Percentiles rank a stretch among this genome's conserved stretches.
Conservation (phyloP, 2,888 invertebrate species). For the Ischnus inquisitorius region DNA sequence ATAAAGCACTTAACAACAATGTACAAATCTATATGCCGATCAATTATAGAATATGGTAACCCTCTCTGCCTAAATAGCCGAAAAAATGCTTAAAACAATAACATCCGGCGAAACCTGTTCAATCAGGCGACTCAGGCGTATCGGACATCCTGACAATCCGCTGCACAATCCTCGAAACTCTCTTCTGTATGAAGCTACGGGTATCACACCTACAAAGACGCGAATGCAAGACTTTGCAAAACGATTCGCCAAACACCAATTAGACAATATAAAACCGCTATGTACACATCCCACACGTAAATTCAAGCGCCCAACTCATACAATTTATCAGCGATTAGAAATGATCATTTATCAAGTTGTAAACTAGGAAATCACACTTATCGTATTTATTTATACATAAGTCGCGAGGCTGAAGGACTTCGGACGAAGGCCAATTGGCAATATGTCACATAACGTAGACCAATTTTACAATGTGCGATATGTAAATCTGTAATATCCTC, state of each 20-base stretch:
- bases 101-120: neutral
- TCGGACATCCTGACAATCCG: slow-evolving; percentile 14
- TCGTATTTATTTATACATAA: no score
- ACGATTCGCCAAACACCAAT: slow-evolving; percentile 11
- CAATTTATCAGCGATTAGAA: no score
- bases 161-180: neutral
- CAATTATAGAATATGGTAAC: slow-evolving; percentile 1
- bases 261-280: no score
- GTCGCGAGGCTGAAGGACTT: no score
- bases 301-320: no score
- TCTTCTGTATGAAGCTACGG: neutral
- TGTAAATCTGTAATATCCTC: no score
- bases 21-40: slow-evolving; percentile 8
- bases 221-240: neutral
- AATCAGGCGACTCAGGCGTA: neutral
- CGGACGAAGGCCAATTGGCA: no score
- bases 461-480: no score
- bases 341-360: no score
- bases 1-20: neutral
- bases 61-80: neutral
- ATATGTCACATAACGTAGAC: no score
- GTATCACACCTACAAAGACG: slow-evolving; percentile 1
- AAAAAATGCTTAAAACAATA: neutral
- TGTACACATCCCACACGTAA: no score
- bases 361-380: no score